A percentile compares a stretch with the other conserved stretches of the same genome.
phyloP scores from a whole-genome alignment of 2,888 invertebrate species.

The Polydrusus cervinus region DNA sequence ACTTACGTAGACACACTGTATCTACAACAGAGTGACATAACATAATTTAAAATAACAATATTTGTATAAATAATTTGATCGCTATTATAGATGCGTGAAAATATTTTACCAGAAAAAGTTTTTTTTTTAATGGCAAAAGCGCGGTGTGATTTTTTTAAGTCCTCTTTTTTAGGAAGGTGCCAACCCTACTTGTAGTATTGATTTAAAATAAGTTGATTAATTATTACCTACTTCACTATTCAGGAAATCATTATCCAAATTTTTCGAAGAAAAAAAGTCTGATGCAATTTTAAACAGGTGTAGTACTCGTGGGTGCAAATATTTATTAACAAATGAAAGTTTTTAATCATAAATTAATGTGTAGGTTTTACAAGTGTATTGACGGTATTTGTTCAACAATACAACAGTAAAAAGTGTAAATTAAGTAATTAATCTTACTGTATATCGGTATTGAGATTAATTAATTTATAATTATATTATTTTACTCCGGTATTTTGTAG shows the following conservation, averaged over 20 bases:
- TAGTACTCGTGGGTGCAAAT: slow-evolving; percentile 3
- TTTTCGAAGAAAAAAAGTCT: not conserved
- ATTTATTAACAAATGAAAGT: slow-evolving; percentile 1
- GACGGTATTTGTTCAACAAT: too few relatives aligned
- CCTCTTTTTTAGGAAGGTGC: not conserved
- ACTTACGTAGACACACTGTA: too few relatives aligned
- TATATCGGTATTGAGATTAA: not conserved
- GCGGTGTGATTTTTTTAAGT: too few relatives aligned
- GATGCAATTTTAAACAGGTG: not conserved
- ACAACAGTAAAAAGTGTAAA: not conserved
- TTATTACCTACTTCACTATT: not conserved
- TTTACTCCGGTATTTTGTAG: too few relatives aligned
- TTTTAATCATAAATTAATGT: not conserved
- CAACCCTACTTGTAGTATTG: not conserved
- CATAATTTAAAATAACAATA: too few relatives aligned
- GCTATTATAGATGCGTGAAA: too few relatives aligned
- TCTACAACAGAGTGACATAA: too few relatives aligned
- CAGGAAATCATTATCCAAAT: not conserved
- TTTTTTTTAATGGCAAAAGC: too few relatives aligned
- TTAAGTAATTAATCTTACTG: not conserved
- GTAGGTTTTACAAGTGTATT: not conserved
- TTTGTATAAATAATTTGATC: too few relatives aligned
- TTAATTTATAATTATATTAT: too few relatives aligned
- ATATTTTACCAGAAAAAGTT: too few relatives aligned
- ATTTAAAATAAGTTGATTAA: too few relatives aligned